phyloP scores from a whole-genome alignment of 1,140 invertebrate species.

The Anastrepha obliqua region DNA sequence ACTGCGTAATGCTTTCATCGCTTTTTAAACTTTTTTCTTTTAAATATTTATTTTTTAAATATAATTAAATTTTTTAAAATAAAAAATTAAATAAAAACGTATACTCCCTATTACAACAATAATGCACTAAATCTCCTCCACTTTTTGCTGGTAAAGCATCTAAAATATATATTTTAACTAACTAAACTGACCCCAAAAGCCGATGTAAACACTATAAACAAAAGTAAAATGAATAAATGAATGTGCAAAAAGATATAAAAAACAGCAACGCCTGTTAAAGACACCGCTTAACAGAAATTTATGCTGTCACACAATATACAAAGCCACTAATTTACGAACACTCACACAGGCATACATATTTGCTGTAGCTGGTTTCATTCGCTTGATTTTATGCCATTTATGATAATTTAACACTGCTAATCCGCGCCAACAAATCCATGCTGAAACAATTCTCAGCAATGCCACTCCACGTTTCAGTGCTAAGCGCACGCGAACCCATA shows the following conservation, averaged over 20 bases:
- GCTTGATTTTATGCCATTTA: not conserved
- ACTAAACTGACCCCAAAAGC: not conserved
- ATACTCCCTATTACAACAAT: not conserved
- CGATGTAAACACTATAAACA: not conserved
- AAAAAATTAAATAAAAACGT: not conserved
- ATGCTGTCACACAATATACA: not conserved
- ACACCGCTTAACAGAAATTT: not conserved
- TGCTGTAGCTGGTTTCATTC: not conserved
- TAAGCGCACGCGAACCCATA: not conserved
- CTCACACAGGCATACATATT: not conserved
- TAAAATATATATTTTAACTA: not conserved
- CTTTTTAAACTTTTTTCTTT: too few relatives aligned
- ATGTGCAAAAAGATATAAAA: not conserved
- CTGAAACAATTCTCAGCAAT: not conserved
- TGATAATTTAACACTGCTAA: slow-evolving; percentile 27
- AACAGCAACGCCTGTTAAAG: not conserved
- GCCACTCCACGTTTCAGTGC: not conserved
- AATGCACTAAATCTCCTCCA: not conserved
- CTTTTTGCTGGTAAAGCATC: not conserved
- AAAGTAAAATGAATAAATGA: not conserved
- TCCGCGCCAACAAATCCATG: not conserved
- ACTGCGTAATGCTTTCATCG: too few relatives aligned
- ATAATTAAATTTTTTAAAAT: too few relatives aligned
- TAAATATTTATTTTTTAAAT: too few relatives aligned
- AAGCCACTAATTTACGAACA: not conserved